phyloP scores from a whole-genome alignment of 2,888 invertebrate genomes.

The Aspidiotus rigidus region DNA sequence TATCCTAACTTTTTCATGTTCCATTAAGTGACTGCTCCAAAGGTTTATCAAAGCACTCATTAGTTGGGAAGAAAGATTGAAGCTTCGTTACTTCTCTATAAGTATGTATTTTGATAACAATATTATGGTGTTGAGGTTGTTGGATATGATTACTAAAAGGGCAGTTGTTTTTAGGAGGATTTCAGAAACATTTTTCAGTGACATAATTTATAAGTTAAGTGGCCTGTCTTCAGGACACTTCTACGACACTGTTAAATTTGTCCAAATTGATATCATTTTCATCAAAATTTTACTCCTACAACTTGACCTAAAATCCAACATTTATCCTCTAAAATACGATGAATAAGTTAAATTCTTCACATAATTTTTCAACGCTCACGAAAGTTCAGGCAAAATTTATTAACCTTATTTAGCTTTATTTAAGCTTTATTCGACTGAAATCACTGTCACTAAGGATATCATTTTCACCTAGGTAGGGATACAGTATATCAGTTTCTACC shows the following conservation, averaged over 20 bases:
- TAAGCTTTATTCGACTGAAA: neutral
- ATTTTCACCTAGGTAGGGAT: neutral
- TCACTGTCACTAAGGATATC: neutral
- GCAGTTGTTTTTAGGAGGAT: too few relatives aligned
- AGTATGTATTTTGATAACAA: too few relatives aligned
- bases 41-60: too few relatives aligned
- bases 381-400: neutral
- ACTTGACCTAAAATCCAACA: neutral
- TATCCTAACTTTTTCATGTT: too few relatives aligned
- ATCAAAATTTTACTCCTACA: neutral
- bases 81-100: too few relatives aligned
- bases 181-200: too few relatives aligned
- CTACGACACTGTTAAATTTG: neutral
- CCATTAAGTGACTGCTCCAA: too few relatives aligned
- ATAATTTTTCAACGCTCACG: neutral
- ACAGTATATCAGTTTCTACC: slow-evolving; percentile 1
- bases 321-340: neutral
- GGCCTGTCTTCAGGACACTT: neutral
- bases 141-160: too few relatives aligned
- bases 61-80: too few relatives aligned
- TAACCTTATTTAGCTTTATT: neutral
- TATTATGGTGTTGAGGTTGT: too few relatives aligned
- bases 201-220: too few relatives aligned
- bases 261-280: too few relatives aligned
- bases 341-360: neutral